A percentile compares a stretch with the other conserved stretches of the same genome.
Conservation (phyloP, 1,140 invertebrate species). For the Drosophila parvula region DNA sequence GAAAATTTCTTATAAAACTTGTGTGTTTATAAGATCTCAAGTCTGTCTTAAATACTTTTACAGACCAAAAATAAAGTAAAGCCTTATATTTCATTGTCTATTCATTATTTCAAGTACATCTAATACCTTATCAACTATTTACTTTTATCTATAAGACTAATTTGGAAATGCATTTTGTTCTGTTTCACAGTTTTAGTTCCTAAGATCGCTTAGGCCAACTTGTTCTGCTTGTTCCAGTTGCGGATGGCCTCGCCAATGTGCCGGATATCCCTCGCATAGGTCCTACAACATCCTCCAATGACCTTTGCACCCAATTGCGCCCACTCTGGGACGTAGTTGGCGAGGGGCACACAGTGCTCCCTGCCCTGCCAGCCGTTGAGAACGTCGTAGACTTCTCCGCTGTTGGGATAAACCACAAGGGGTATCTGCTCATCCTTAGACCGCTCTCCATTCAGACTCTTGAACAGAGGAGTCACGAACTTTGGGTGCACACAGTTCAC, state of each 20-base stretch:
- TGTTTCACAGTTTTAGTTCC: neutral
- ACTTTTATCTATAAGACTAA: slow-evolving; percentile 27
- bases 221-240: slow-evolving; percentile 58
- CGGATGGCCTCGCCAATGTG: slow-evolving; percentile 84
- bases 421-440: slow-evolving; percentile 79
- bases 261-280: slow-evolving; percentile 87
- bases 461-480: slow-evolving; percentile 86
- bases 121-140: slow-evolving; percentile 27
- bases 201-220: slow-evolving; percentile 55
- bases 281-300: slow-evolving; percentile 92
- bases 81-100: neutral
- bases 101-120: slow-evolving; percentile 28
- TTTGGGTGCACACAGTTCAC: slow-evolving; percentile 92
- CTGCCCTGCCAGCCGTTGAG: slow-evolving; percentile 86
- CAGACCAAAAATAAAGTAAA: neutral
- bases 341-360: slow-evolving; percentile 85
- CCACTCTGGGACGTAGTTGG: slow-evolving; percentile 88
- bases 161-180: slow-evolving; percentile 54
- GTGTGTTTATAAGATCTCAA: too few relatives aligned
- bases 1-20: too few relatives aligned
- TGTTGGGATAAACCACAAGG: slow-evolving; percentile 90
- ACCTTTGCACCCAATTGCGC: slow-evolving; percentile 88
- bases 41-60: too few relatives aligned
- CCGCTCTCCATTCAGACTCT: slow-evolving; percentile 83
- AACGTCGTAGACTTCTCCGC: slow-evolving; percentile 87